These are phyloP conservation scores for Enhydra lutris DNA, from an alignment of 2,113 vertebrate species.

Conservation along the genomic window DNA sequence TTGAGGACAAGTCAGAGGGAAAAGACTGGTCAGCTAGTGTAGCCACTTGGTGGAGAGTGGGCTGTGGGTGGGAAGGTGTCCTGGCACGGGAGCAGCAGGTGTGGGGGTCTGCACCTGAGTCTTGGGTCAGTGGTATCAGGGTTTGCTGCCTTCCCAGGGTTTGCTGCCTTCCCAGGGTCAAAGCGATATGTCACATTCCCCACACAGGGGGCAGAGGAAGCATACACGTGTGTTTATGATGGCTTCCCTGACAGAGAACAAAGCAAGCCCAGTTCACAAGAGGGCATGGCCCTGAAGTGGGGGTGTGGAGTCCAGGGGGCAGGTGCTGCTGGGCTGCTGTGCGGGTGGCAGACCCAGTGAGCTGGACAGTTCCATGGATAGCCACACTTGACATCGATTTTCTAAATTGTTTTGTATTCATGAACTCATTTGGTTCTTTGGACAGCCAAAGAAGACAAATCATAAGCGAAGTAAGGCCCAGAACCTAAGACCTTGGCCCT, in stretches of 20 bases:
- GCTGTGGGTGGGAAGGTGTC: neutral
- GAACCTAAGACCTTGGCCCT: neutral
- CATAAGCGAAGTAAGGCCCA: rapidly evolving
- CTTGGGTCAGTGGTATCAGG: rapidly evolving
- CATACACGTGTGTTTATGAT: neutral
- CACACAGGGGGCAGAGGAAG: neutral
- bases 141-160: neutral
- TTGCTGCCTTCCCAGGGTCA: neutral
- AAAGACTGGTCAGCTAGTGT: rapidly evolving
- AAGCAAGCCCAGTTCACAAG: neutral
- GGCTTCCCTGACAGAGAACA: rapidly evolving
- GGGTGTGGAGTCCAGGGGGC: rapidly evolving
- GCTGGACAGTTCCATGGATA: rapidly evolving
- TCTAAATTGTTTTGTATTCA: neutral
- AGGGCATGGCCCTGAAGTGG: rapidly evolving
- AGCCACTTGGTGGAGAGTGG: neutral
- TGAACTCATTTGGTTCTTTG: neutral
- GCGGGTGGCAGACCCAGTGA: rapidly evolving
- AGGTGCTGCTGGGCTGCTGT: rapidly evolving
- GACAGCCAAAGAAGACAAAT: neutral
- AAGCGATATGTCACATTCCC: rapidly evolving
- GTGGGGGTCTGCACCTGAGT: neutral
- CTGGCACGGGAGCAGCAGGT: too few relatives aligned
- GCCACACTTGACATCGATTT: rapidly evolving
- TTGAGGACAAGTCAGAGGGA: neutral